Conservation (phyloP, 2,888 invertebrate species). For the Capitulum mitella region DNA sequence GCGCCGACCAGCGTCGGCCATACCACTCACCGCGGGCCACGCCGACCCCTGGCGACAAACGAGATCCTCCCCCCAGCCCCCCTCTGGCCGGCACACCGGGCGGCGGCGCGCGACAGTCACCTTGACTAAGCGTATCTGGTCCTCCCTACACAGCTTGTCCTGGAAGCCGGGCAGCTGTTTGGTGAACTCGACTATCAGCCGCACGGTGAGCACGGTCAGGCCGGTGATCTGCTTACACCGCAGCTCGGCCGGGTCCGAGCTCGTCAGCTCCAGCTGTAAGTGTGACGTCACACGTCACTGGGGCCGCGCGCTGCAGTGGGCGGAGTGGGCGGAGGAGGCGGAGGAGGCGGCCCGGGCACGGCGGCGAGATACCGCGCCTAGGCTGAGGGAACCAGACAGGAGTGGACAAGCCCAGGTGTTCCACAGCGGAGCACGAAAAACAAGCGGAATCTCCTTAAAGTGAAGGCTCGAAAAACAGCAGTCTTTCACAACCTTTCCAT, state of each 20-base stretch:
- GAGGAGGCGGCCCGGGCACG: neutral
- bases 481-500: too few relatives aligned
- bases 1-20: too few relatives aligned
- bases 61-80: too few relatives aligned
- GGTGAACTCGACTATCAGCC: constrained; percentile 95
- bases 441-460: too few relatives aligned
- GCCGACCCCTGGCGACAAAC: too few relatives aligned
- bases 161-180: constrained; percentile 89
- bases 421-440: too few relatives aligned
- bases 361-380: neutral
- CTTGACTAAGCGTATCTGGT: constrained; percentile 94
- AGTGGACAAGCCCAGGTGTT: too few relatives aligned
- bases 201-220: constrained; percentile 94
- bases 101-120: constrained; percentile 49
- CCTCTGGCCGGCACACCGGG: neutral
- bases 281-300: neutral
- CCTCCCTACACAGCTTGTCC: constrained; percentile 83
- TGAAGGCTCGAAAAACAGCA: too few relatives aligned
- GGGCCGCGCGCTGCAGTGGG: neutral
- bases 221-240: constrained; percentile 92
- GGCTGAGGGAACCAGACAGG: too few relatives aligned
- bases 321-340: neutral
- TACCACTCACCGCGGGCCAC: too few relatives aligned
- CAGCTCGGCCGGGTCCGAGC: constrained; percentile 18
- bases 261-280: constrained; percentile 14